These are phyloP conservation scores for Himalopsyche anomala DNA, from an alignment of 2,888 invertebrate species.

Conservation along the genomic window DNA sequence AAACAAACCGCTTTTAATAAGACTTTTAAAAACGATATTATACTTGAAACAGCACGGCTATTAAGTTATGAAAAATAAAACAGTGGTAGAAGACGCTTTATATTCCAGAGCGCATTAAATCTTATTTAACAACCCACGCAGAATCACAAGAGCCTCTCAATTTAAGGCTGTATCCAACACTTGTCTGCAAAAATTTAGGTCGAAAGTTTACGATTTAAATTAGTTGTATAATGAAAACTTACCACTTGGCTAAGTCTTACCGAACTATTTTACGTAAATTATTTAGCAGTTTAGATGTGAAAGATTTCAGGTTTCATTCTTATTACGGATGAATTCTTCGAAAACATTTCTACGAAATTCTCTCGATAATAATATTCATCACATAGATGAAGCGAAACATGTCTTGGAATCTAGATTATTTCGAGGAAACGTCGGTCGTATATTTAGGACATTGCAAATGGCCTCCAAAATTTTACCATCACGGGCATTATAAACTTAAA, in stretches of 20 bases:
- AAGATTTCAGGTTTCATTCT: too few species aligned
- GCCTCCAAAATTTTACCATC: too few species aligned
- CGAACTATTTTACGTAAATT: neutral
- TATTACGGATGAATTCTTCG: too few species aligned
- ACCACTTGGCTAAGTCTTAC: neutral
- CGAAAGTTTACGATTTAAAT: conserved; percentile 6
- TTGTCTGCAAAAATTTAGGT: neutral
- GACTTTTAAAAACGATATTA: too few species aligned
- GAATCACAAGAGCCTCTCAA: conserved; percentile 3
- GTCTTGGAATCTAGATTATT: too few species aligned
- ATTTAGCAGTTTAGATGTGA: neutral
- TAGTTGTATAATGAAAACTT: neutral
- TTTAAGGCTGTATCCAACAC: conserved; percentile 11
- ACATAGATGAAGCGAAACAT: too few species aligned
- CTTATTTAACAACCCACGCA: conserved; percentile 14
- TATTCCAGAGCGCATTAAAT: neutral
- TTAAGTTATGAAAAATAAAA: conserved; percentile 20
- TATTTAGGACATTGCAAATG: too few species aligned
- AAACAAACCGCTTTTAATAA: too few species aligned
- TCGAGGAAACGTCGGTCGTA: too few species aligned
- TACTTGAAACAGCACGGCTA: neutral
- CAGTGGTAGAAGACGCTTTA: neutral
- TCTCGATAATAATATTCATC: too few species aligned
- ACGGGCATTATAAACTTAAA: too few species aligned
- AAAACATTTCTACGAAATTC: too few species aligned